Conservation (phyloP, 2,888 invertebrate genomes). For the Hirtodrosophila histrioides region DNA sequence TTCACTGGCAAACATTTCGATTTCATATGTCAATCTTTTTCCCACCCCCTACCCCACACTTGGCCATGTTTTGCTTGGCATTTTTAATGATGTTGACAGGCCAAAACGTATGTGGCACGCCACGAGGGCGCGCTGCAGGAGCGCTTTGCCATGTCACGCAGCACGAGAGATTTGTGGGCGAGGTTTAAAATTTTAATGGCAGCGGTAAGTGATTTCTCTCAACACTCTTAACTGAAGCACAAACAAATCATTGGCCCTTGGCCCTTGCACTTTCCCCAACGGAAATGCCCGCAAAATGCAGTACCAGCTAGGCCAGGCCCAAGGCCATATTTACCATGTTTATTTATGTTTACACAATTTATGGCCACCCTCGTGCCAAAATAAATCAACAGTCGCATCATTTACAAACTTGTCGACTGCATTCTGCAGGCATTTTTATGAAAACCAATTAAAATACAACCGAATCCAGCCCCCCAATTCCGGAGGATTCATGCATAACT, state of each 20-base stretch:
- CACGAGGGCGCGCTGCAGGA: slow-evolving; percentile 96
- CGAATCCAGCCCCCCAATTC: background rate
- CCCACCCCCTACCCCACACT: slow-evolving; percentile 23
- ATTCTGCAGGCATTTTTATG: slow-evolving; percentile 20
- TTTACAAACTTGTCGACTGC: slow-evolving; percentile 47
- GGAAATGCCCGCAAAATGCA: background rate
- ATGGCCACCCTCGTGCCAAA: slow-evolving; percentile 33
- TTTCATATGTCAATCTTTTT: slow-evolving; percentile 60
- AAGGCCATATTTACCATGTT: background rate
- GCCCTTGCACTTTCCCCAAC: background rate
- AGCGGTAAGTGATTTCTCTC: slow-evolving; percentile 87
- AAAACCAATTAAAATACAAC: slow-evolving; percentile 71
- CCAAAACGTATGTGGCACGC: slow-evolving; percentile 93
- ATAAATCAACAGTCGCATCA: slow-evolving; percentile 68
- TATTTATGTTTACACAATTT: slow-evolving; percentile 67
- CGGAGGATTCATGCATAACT: background rate
- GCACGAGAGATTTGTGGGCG: slow-evolving; percentile 93
- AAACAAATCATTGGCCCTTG: background rate
- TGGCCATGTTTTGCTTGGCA: slow-evolving; percentile 31
- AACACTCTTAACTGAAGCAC: slow-evolving; percentile 18
- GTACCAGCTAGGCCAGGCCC: background rate
- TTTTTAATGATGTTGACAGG: slow-evolving; percentile 85
- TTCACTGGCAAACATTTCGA: slow-evolving; percentile 66
- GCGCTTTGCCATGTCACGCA: slow-evolving; percentile 94
- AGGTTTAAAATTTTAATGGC: slow-evolving; percentile 92